Evolutionary conservation across 64 coral and sea anemone species (phyloP).

Genomic region (Pocillopora verrucosa): DNA sequence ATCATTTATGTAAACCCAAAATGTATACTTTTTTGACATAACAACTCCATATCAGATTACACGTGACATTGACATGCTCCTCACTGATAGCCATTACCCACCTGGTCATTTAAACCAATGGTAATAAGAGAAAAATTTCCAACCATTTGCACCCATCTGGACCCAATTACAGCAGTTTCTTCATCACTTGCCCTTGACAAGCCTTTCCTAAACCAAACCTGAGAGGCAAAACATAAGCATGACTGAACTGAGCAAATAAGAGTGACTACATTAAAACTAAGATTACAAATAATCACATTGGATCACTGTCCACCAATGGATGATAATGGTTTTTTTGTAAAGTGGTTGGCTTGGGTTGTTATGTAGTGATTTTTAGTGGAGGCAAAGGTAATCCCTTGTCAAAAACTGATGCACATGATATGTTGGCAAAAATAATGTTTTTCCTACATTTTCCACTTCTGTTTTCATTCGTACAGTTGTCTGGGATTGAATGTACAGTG

Average conservation of each 20-base stretch:
- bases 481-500: too few relatives aligned
- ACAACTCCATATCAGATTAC: too few relatives aligned
- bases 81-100: not conserved
- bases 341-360: too few relatives aligned
- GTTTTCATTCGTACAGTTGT: too few relatives aligned
- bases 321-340: not conserved
- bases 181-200: slow-evolving; percentile 46
- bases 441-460: too few relatives aligned
- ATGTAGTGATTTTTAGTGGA: too few relatives aligned
- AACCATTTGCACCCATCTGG: slow-evolving; percentile 95
- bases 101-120: slow-evolving; percentile 89
- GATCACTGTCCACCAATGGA: not conserved
- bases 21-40: too few relatives aligned
- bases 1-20: too few relatives aligned
- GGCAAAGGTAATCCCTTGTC: too few relatives aligned
- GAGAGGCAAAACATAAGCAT: not conserved
- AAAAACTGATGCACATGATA: too few relatives aligned
- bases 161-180: slow-evolving; percentile 56
- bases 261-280: not conserved
- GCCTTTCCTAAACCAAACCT: slow-evolving; percentile 90
- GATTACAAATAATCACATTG: not conserved
- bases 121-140: slow-evolving; percentile 85
- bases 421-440: too few relatives aligned
- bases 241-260: not conserved
- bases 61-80: not conserved